Conservation (phyloP, 2,113 vertebrate species). For the Octodon degus region DNA sequence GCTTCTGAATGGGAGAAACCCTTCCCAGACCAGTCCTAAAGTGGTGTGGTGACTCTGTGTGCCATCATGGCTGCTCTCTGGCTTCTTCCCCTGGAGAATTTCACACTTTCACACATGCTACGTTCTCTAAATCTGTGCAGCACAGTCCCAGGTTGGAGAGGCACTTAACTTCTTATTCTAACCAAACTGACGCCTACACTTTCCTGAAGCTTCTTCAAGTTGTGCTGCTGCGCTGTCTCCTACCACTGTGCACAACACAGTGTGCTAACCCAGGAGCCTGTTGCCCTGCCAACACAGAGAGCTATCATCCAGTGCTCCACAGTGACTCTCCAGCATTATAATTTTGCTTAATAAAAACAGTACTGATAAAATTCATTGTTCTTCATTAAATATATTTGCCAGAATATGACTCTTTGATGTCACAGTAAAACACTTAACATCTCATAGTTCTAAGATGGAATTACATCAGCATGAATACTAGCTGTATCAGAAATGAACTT, state of each 20-base stretch:
- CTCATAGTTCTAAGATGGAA: not conserved
- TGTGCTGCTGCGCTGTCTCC: not conserved
- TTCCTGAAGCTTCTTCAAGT: not conserved
- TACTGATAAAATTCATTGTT: not conserved
- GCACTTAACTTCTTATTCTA: not conserved
- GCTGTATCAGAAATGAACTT: not conserved
- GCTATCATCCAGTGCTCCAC: not conserved
- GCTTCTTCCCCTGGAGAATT: not conserved
- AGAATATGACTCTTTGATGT: not conserved
- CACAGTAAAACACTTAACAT: not conserved
- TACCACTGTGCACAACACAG: rapidly evolving
- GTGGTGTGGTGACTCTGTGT: not conserved
- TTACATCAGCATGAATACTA: not conserved
- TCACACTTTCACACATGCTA: not conserved
- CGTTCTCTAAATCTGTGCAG: not conserved
- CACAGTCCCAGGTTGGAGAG: not conserved
- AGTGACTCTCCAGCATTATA: not conserved
- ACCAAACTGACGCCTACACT: not conserved
- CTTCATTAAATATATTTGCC: not conserved
- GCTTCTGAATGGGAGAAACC: not conserved
- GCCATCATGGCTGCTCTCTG: not conserved
- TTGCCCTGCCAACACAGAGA: too few relatives aligned
- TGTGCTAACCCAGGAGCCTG: not conserved
- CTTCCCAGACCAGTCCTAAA: not conserved
- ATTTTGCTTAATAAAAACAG: not conserved